Conservation (phyloP, 2,797 vertebrate genomes). For the Coregonus suidteri region DNA sequence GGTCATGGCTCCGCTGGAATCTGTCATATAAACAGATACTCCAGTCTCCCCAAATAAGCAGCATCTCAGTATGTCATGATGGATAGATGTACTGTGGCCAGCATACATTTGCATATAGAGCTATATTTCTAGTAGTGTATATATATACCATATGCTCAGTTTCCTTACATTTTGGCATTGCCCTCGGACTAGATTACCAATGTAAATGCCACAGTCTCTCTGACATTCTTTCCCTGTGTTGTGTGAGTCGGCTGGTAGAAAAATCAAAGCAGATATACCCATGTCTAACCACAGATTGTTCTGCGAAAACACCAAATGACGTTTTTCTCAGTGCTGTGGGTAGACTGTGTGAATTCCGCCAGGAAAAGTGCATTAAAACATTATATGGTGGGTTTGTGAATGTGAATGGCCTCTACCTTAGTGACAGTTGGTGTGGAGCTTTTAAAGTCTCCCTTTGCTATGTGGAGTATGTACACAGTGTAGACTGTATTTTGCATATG, state of each 20-base stretch:
- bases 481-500: background rate
- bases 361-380: conserved; percentile 42
- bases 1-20: conserved; percentile 18
- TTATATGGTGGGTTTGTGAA: background rate
- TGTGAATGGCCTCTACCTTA: background rate
- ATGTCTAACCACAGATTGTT: conserved; percentile 64
- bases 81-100: conserved; percentile 29
- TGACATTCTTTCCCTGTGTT: conserved; percentile 59
- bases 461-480: background rate
- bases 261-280: conserved; percentile 63
- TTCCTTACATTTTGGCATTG: conserved; percentile 29
- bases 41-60: conserved; percentile 34
- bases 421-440: background rate
- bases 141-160: conserved; percentile 4
- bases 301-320: conserved; percentile 48
- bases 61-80: conserved; percentile 26
- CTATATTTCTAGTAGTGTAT: conserved; percentile 15
- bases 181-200: conserved; percentile 48
- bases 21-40: conserved; percentile 33
- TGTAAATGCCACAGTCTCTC: conserved; percentile 58
- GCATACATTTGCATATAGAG: conserved; percentile 35
- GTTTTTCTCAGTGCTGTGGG: conserved; percentile 70
- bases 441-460: background rate
- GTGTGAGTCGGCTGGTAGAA: conserved; percentile 53
- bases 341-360: conserved; percentile 55